Evolutionary conservation across 2,113 vertebrate genomes (phyloP).

Genomic region (Parotia lawesii): DNA sequence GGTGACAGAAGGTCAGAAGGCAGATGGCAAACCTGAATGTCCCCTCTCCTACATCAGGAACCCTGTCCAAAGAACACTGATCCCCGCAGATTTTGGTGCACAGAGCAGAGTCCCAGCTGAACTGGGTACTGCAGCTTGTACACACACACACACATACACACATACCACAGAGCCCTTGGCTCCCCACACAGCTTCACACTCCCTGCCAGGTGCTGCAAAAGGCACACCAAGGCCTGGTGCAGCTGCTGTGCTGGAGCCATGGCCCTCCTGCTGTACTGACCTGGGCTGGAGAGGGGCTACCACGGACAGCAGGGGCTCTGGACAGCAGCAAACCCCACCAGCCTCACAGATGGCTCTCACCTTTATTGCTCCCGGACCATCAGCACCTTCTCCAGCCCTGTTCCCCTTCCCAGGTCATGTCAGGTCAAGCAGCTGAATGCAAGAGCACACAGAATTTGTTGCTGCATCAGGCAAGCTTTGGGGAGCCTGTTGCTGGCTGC

Average conservation of each 20-base stretch:
- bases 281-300: background rate
- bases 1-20: background rate
- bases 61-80: background rate
- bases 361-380: background rate
- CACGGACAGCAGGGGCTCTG: background rate
- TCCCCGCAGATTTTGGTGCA: background rate
- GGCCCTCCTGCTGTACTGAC: fast-evolving
- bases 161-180: background rate
- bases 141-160: background rate
- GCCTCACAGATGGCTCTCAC: background rate
- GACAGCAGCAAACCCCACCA: background rate
- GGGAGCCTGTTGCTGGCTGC: background rate
- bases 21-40: background rate
- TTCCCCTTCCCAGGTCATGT: background rate
- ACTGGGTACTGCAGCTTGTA: background rate
- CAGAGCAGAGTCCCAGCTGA: background rate
- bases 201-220: background rate
- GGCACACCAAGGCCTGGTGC: background rate
- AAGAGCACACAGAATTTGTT: background rate
- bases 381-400: background rate
- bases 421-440: background rate
- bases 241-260: background rate
- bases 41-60: background rate
- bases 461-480: background rate
- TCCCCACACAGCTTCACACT: background rate